A percentile compares a stretch with the other conserved stretches of the same genome.
phyloP scores from a whole-genome alignment of 1,140 invertebrate genomes.

The Wasmannia auropunctata region DNA sequence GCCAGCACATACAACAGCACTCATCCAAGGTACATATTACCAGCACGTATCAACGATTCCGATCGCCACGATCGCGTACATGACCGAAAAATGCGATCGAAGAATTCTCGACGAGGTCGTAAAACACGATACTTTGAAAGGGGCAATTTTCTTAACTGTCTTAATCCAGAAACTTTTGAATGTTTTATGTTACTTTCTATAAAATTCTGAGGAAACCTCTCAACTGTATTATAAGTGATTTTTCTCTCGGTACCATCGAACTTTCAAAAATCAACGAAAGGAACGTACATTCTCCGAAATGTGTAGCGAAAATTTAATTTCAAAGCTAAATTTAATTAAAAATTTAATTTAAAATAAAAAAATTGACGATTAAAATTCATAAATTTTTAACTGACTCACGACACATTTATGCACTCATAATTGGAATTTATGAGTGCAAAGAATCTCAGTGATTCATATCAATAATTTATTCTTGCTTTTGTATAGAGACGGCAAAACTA shows the following conservation, averaged over 20 bases:
- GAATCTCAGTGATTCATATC: not conserved
- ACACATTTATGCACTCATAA: not conserved
- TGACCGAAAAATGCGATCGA: conserved; percentile 34
- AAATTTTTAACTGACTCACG: not conserved
- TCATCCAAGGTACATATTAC: conserved; percentile 84
- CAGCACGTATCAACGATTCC: conserved; percentile 47
- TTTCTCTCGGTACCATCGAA: not conserved
- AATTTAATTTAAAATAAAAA: too few species aligned
- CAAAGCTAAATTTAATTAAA: too few species aligned
- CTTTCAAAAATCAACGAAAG: not conserved
- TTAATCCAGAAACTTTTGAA: not conserved
- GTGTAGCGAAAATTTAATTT: not conserved
- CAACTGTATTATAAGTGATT: not conserved
- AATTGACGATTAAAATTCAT: not conserved
- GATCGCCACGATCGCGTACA: conserved; percentile 39
- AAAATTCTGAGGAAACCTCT: conserved; percentile 1
- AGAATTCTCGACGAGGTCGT: conserved; percentile 14
- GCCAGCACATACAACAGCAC: conserved; percentile 85
- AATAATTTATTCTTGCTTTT: not conserved
- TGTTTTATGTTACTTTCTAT: not conserved
- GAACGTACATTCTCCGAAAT: not conserved
- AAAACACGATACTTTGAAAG: conserved; percentile 36
- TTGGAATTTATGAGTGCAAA: not conserved
- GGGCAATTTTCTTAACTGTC: conserved; percentile 9
- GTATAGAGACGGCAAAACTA: not conserved